phyloP scores from a whole-genome alignment of 2,888 invertebrate genomes.

The Xestia xanthographa region DNA sequence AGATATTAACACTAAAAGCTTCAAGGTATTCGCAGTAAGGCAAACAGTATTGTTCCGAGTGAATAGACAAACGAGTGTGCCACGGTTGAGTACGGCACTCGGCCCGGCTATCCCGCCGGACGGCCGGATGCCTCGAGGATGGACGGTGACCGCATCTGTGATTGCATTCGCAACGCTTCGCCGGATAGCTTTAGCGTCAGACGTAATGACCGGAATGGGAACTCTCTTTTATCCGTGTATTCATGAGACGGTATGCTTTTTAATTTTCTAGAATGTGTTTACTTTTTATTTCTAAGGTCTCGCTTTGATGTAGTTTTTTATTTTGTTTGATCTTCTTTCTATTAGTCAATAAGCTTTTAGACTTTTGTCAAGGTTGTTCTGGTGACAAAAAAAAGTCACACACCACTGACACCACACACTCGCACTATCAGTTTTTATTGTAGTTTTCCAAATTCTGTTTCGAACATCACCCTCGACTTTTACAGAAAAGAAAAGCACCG shows the following conservation, averaged over 20 bases:
- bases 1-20: slow-evolving; percentile 28
- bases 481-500: neutral
- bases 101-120: slow-evolving; percentile 48
- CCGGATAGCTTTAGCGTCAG: slow-evolving; percentile 46
- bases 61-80: slow-evolving; percentile 51
- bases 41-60: slow-evolving; percentile 58
- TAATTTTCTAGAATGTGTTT: neutral
- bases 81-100: slow-evolving; percentile 49
- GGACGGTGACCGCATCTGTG: slow-evolving; percentile 69
- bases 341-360: neutral
- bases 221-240: slow-evolving; percentile 42
- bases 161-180: slow-evolving; percentile 67
- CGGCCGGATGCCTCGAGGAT: slow-evolving; percentile 56
- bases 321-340: neutral
- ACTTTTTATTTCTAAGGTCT: neutral
- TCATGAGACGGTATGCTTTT: slow-evolving; percentile 20
- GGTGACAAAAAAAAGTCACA: neutral
- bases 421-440: neutral
- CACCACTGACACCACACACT: too few relatives aligned
- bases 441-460: neutral
- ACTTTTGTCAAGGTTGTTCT: neutral
- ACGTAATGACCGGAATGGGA: slow-evolving; percentile 56
- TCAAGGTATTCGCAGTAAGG: slow-evolving; percentile 37
- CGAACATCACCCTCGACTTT: neutral
- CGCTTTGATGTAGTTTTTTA: too few relatives aligned